phyloP scores from a whole-genome alignment of 2,113 vertebrate genomes.

The Aspidoscelis tigris region DNA sequence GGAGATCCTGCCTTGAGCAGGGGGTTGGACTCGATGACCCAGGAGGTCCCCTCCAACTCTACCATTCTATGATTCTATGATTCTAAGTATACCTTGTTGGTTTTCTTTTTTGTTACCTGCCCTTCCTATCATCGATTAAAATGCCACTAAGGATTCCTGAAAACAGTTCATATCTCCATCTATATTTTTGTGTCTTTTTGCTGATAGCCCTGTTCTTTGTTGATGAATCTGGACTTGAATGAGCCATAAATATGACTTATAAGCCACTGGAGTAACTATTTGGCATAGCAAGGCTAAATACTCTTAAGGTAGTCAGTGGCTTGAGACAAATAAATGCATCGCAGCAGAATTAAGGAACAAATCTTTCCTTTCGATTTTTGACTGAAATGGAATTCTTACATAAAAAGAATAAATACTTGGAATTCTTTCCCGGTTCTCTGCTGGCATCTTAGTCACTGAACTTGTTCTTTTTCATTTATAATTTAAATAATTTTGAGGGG shows the following conservation, averaged over 20 bases:
- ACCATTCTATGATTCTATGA: too few species aligned
- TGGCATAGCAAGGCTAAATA: conserved; percentile 26
- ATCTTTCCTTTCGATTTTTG: neutral
- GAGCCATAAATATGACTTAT: conserved; percentile 15
- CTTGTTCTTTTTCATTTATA: neutral
- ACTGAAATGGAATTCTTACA: neutral
- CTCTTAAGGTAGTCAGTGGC: conserved; percentile 11
- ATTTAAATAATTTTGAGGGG: neutral
- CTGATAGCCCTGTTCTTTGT: conserved; percentile 21
- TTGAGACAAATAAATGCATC: neutral
- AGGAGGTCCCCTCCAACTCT: too few species aligned
- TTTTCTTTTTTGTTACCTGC: conserved; percentile 46
- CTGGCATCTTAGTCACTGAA: neutral
- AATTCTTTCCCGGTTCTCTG: neutral
- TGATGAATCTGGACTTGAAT: neutral
- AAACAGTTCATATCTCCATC: conserved; percentile 10
- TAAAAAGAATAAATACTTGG: neutral
- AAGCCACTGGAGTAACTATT: conserved; percentile 19
- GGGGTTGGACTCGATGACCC: too few species aligned
- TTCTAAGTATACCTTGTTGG: conserved; percentile 43
- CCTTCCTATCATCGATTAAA: conserved; percentile 57
- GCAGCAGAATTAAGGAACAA: neutral
- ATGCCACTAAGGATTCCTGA: conserved; percentile 51
- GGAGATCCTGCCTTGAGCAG: too few species aligned
- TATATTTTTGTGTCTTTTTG: too few species aligned